Conservation (phyloP, 1,140 invertebrate genomes). For the Formica exsecta region DNA sequence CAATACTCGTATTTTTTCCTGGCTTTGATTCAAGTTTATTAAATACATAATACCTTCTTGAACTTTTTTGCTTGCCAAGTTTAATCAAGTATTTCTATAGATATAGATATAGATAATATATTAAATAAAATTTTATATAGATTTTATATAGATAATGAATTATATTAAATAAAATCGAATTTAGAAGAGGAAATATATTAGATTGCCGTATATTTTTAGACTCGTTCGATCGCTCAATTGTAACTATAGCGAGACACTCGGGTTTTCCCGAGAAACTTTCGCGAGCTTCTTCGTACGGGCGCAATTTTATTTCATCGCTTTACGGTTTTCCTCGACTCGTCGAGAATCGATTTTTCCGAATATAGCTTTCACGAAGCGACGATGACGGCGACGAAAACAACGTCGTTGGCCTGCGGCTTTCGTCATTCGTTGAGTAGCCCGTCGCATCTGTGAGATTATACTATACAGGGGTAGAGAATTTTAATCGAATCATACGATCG, state of each 20-base stretch:
- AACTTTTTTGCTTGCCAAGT: slow-evolving; percentile 9
- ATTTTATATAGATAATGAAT: neutral
- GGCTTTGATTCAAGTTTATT: slow-evolving; percentile 12
- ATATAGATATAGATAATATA: neutral
- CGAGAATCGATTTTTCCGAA: slow-evolving; percentile 45
- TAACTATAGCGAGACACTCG: neutral
- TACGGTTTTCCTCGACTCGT: slow-evolving; percentile 12
- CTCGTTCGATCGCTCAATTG: neutral
- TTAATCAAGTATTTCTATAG: neutral
- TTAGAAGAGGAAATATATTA: neutral
- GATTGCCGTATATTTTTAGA: neutral
- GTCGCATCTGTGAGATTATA: slow-evolving; percentile 10
- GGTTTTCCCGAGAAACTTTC: slow-evolving; percentile 2
- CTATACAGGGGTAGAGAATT: slow-evolving; percentile 58
- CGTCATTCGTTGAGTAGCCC: neutral
- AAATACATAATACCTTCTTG: neutral
- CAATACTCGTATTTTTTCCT: neutral
- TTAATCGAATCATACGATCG: slow-evolving; percentile 83
- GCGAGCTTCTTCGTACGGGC: neutral
- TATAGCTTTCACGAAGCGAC: slow-evolving; percentile 31
- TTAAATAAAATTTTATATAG: neutral
- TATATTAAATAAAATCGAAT: slow-evolving; percentile 9
- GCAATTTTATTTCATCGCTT: slow-evolving; percentile 35
- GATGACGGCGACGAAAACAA: slow-evolving; percentile 43
- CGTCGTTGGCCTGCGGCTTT: slow-evolving; percentile 47